Conservation (phyloP, 2,888 invertebrate species). For the Cryptocephalus primarius region DNA sequence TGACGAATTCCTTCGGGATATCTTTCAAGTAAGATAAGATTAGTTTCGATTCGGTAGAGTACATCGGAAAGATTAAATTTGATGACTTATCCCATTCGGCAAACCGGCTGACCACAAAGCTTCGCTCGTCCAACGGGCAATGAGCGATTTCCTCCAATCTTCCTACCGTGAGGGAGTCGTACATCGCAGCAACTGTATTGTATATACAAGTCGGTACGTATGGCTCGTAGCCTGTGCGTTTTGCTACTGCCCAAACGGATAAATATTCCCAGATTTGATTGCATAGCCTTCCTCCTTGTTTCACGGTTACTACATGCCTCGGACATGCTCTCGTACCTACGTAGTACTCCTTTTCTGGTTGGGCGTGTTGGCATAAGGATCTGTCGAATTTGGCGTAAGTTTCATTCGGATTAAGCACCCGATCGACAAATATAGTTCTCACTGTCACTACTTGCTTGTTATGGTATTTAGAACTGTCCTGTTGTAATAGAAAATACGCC, state of each 20-base stretch:
- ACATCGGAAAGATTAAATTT: constrained; percentile 44
- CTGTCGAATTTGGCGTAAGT: too few relatives aligned
- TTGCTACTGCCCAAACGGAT: constrained; percentile 37
- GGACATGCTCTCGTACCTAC: too few relatives aligned
- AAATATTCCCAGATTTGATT: too few relatives aligned
- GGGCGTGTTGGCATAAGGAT: too few relatives aligned
- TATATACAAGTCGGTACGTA: constrained; percentile 41
- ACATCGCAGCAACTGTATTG: constrained; percentile 42
- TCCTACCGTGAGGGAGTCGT: constrained; percentile 43
- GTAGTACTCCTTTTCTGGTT: too few relatives aligned
- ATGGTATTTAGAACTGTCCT: too few relatives aligned
- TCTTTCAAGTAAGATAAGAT: constrained; percentile 46
- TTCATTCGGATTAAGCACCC: too few relatives aligned
- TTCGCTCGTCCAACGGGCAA: constrained; percentile 40
- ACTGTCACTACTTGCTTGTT: too few relatives aligned
- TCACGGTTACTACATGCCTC: too few relatives aligned
- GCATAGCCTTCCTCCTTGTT: too few relatives aligned
- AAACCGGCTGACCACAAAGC: constrained; percentile 38
- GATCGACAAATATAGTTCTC: too few relatives aligned
- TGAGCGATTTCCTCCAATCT: constrained; percentile 44
- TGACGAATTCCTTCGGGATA: constrained; percentile 44
- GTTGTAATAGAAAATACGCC: too few relatives aligned
- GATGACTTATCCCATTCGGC: constrained; percentile 45
- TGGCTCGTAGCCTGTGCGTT: constrained; percentile 39
- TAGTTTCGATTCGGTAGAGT: constrained; percentile 43